Percentiles rank a stretch among this genome's conserved stretches.
These are phyloP conservation scores for Gracilinanus agilis DNA, from an alignment of 2,113 vertebrate genomes.

Conservation along the genomic window DNA sequence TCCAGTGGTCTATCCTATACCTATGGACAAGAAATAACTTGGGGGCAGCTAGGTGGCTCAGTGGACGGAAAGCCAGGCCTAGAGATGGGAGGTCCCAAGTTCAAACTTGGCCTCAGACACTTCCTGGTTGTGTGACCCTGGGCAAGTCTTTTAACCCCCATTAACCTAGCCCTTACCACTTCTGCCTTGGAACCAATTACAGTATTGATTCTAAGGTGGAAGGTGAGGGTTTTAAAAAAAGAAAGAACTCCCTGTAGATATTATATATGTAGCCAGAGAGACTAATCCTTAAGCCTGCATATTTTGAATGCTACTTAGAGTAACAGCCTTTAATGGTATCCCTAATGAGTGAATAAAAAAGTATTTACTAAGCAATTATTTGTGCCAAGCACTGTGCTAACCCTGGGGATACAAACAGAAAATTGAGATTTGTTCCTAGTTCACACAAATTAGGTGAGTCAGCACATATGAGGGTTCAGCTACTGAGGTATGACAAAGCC, in stretches of 20 bases:
- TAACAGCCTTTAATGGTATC: neutral
- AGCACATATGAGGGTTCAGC: neutral
- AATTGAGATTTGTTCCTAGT: neutral
- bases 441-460: neutral
- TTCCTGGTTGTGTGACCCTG: too few relatives aligned
- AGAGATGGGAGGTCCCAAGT: too few relatives aligned
- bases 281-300: neutral
- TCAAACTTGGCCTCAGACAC: too few relatives aligned
- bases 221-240: too few relatives aligned
- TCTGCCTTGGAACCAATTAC: too few relatives aligned
- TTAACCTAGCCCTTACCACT: too few relatives aligned
- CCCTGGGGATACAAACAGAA: neutral
- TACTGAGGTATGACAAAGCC: neutral
- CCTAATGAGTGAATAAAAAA: neutral
- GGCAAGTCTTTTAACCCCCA: too few relatives aligned
- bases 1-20: neutral
- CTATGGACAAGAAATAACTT: neutral
- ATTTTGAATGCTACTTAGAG: neutral
- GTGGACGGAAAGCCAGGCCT: too few relatives aligned
- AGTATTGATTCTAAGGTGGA: too few relatives aligned
- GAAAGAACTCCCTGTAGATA: neutral
- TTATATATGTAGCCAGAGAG: constrained; percentile 27
- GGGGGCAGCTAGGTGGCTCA: too few relatives aligned
- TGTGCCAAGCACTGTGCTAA: neutral
- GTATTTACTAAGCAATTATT: neutral